phyloP scores from a whole-genome alignment of 2,797 vertebrate genomes.

The Choloepus didactylus region DNA sequence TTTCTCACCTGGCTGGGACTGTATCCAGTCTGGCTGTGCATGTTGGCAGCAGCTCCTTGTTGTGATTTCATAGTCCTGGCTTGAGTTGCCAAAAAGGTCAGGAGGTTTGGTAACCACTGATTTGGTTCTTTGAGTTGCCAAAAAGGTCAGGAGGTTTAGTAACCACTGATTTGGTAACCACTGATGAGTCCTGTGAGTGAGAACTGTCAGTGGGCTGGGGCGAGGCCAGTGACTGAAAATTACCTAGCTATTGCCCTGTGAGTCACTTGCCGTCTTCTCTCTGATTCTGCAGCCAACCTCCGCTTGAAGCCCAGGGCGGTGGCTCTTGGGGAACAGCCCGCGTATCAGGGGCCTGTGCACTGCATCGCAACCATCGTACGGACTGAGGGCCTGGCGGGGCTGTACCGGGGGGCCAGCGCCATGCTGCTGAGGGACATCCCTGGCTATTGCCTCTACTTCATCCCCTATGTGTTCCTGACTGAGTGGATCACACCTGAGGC shows the following conservation, averaged over 20 bases:
- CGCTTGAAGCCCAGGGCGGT: conserved; percentile 87
- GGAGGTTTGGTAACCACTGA: neutral
- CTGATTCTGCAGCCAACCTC: conserved; percentile 88
- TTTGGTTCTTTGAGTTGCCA: neutral
- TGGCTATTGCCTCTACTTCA: conserved; percentile 96
- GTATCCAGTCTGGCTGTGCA: neutral
- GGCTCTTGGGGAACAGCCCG: conserved; percentile 82
- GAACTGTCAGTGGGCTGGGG: no score
- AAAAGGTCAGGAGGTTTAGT: neutral
- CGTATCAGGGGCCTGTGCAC: conserved; percentile 94
- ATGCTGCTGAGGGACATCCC: conserved; percentile 97
- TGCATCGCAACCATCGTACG: conserved; percentile 94
- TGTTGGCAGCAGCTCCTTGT: neutral
- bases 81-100: conserved; percentile 12
- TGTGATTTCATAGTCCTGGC: neutral
- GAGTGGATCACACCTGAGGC: conserved; percentile 91
- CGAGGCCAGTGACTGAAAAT: neutral
- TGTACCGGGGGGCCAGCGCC: conserved; percentile 94
- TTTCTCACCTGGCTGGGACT: neutral
- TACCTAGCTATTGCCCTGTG: neutral
- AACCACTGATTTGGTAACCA: neutral
- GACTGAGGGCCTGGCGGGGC: conserved; percentile 92
- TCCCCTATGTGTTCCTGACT: conserved; percentile 93
- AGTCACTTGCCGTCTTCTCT: neutral
- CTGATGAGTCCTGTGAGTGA: accelerated